Evolutionary conservation across 1,140 invertebrate genomes (phyloP).

Genomic region (Bombus ignitus): DNA sequence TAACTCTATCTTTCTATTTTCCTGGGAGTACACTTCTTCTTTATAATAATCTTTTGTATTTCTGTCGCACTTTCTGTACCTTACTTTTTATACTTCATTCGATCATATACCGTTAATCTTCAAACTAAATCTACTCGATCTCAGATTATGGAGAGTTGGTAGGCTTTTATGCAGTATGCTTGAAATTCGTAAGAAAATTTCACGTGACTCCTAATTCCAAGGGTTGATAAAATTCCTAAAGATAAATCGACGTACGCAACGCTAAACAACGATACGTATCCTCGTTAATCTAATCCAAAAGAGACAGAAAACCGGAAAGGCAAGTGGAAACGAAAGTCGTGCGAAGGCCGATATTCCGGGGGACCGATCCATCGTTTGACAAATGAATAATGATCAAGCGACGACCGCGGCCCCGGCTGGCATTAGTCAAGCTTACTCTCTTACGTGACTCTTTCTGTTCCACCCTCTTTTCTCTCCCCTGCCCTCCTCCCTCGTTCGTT

Average conservation of each 20-base stretch:
- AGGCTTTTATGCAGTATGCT: too few relatives aligned
- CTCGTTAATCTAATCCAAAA: neutral
- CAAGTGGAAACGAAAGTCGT: neutral
- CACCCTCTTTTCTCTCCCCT: conserved; percentile 34
- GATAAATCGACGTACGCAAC: neutral
- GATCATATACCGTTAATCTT: too few relatives aligned
- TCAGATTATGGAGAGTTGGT: too few relatives aligned
- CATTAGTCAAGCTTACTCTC: conserved; percentile 77
- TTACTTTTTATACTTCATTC: too few relatives aligned
- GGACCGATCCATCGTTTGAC: conserved; percentile 69
- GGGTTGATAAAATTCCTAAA: neutral
- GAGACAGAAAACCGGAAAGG: conserved; percentile 1
- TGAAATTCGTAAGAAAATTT: too few relatives aligned
- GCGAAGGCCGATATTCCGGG: conserved; percentile 41
- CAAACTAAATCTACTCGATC: too few relatives aligned
- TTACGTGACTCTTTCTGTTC: conserved; percentile 59
- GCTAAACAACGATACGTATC: neutral
- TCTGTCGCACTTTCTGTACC: too few relatives aligned
- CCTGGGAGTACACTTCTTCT: too few relatives aligned
- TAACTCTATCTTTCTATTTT: too few relatives aligned
- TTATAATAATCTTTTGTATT: too few relatives aligned
- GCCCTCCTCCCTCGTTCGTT: neutral
- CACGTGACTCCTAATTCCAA: too few relatives aligned
- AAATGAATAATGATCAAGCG: conserved; percentile 76
- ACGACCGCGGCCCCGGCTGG: conserved; percentile 62